Evolutionary conservation across 2,113 vertebrate species (phyloP).

Genomic region (Chionis minor): DNA sequence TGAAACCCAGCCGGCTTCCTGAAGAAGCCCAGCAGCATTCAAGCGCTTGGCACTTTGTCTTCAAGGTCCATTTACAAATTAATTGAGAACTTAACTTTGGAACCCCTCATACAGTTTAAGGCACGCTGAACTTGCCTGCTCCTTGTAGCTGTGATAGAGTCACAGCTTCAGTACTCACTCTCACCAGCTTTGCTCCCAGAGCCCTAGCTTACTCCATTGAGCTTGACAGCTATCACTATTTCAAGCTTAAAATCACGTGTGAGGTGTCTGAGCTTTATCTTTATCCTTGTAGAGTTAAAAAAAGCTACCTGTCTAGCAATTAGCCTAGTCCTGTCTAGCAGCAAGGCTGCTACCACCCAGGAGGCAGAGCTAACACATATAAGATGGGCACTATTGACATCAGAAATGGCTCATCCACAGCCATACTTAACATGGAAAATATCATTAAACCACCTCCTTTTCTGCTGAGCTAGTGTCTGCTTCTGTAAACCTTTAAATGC

Average conservation of each 20-base stretch:
- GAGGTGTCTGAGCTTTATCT: conserved; percentile 47
- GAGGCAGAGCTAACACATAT: neutral
- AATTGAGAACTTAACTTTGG: neutral
- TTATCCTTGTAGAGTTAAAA: conserved; percentile 40
- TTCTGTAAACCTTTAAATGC: neutral
- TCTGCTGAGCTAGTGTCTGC: neutral
- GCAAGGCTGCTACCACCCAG: neutral
- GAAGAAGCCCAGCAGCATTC: neutral
- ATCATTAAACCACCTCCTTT: neutral
- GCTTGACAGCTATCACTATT: neutral
- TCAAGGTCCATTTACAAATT: neutral
- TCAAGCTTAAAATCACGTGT: conserved; percentile 43
- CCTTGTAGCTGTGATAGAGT: neutral
- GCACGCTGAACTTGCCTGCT: neutral
- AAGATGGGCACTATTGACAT: neutral
- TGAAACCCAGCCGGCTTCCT: neutral
- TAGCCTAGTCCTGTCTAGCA: neutral
- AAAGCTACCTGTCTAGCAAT: conserved; percentile 44
- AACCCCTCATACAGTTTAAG: neutral
- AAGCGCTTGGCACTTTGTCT: neutral
- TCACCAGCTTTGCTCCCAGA: neutral
- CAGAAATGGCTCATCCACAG: neutral
- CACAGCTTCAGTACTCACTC: neutral
- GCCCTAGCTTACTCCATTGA: neutral
- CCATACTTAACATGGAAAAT: neutral